phyloP scores from a whole-genome alignment of 2,113 vertebrate genomes.

The Pangasianodon gigas region DNA sequence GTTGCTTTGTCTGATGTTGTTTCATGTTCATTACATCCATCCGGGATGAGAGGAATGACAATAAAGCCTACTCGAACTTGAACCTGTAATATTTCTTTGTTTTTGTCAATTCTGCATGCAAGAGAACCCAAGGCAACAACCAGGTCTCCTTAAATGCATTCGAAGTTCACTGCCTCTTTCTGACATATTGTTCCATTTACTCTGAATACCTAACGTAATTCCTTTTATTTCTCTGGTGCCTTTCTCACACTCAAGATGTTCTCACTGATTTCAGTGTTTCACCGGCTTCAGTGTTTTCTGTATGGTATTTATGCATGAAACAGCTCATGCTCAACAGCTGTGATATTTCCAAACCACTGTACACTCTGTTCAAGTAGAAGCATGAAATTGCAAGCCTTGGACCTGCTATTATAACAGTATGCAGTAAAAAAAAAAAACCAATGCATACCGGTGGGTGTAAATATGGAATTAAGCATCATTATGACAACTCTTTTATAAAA shows the following conservation, averaged over 20 bases:
- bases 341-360: neutral
- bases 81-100: neutral
- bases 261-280: neutral
- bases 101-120: neutral
- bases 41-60: neutral
- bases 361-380: neutral
- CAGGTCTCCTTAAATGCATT: neutral
- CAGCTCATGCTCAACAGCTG: no score
- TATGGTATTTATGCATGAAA: neutral
- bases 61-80: neutral
- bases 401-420: neutral
- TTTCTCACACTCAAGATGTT: neutral
- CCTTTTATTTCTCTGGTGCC: neutral
- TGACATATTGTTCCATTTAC: slow-evolving; percentile 2
- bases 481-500: neutral
- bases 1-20: neutral
- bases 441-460: neutral
- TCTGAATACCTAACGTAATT: neutral
- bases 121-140: neutral
- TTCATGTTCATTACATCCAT: neutral
- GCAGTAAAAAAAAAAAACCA: neutral
- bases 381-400: neutral
- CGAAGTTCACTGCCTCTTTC: neutral
- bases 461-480: neutral
- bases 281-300: neutral